Evolutionary conservation across 2,113 vertebrate genomes (phyloP).

Genomic region (Orientallactaga bullata): DNA sequence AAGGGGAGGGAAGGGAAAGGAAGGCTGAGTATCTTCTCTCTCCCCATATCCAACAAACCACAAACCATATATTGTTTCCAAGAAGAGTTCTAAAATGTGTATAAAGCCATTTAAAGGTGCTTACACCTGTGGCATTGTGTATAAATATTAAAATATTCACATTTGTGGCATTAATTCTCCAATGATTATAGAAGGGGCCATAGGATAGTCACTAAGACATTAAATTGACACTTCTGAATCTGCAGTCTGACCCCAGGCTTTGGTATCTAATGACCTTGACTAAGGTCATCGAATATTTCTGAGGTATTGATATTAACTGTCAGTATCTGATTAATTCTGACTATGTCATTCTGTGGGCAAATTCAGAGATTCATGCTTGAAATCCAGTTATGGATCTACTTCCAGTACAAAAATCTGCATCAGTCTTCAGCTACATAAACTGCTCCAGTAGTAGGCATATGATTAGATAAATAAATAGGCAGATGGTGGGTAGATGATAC

Average conservation of each 20-base stretch:
- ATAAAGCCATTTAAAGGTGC: background rate
- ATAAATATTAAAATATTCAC: slow-evolving; percentile 22
- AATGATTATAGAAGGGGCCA: background rate
- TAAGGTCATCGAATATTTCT: background rate
- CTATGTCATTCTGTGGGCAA: too few species aligned
- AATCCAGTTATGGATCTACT: background rate
- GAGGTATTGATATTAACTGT: background rate
- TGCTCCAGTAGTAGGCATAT: too few species aligned
- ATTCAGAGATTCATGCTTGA: background rate
- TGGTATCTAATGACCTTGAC: background rate
- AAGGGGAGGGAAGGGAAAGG: too few species aligned
- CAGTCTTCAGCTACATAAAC: background rate
- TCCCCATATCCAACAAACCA: background rate
- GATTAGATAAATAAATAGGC: background rate
- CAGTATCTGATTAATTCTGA: too few species aligned
- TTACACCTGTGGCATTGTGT: background rate
- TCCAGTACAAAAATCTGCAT: slow-evolving; percentile 12
- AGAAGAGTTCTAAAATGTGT: background rate
- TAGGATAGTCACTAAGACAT: background rate
- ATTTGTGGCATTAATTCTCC: background rate
- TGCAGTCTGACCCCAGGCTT: background rate
- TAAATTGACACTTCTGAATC: background rate
- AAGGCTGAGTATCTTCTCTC: too few species aligned
- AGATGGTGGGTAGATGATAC: background rate
- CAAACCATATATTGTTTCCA: background rate